These are phyloP conservation scores for Malacoraja senta DNA, from an alignment of 2,797 vertebrate genomes.

Conservation along the genomic window DNA sequence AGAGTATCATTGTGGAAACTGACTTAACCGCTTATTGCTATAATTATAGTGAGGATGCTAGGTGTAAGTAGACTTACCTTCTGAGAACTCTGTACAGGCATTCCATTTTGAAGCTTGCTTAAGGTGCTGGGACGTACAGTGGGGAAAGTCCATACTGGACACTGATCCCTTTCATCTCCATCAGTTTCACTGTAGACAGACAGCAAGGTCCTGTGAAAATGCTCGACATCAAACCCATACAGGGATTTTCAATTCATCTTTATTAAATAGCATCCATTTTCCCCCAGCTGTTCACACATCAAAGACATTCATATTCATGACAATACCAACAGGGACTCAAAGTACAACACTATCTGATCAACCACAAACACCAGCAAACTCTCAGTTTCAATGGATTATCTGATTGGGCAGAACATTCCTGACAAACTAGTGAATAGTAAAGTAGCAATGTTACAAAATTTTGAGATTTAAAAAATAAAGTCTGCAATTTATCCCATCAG, in stretches of 20 bases:
- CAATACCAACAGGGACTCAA: background rate
- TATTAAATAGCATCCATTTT: background rate
- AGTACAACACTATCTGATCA: background rate
- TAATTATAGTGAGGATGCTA: background rate
- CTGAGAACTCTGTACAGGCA: slow-evolving; percentile 69
- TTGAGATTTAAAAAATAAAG: too few species aligned
- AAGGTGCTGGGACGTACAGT: slow-evolving; percentile 82
- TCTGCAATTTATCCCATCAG: too few species aligned
- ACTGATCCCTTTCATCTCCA: slow-evolving; percentile 73
- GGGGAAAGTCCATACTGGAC: slow-evolving; percentile 87
- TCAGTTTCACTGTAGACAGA: slow-evolving; percentile 70
- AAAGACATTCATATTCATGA: background rate
- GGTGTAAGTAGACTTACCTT: slow-evolving; percentile 51
- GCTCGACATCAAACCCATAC: background rate
- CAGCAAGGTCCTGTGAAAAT: background rate
- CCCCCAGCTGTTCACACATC: background rate
- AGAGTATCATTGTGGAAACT: background rate
- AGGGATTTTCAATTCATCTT: background rate
- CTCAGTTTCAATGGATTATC: background rate
- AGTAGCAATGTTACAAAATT: too few species aligned
- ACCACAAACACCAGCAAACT: background rate
- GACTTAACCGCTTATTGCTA: background rate
- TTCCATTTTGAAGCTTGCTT: slow-evolving; percentile 78
- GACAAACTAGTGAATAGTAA: background rate
- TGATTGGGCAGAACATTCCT: background rate